Evolutionary conservation across 2,797 vertebrate species (phyloP).

Genomic region (Neoniphon sammara): DNA sequence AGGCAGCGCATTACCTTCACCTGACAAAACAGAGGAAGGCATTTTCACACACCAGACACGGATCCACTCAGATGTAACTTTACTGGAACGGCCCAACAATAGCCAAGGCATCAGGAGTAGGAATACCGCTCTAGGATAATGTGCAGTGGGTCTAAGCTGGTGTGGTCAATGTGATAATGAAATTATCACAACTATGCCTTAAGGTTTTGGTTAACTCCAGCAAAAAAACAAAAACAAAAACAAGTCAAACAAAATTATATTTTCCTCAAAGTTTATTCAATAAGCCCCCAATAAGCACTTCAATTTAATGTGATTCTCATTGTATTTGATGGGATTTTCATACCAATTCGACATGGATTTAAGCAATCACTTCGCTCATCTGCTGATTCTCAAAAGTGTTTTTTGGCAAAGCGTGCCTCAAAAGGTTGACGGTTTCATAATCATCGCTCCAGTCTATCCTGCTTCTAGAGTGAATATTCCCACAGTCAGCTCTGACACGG

Average conservation of each 20-base stretch:
- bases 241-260: not conserved
- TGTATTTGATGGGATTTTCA: not conserved
- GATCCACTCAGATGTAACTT: not conserved
- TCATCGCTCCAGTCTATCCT: not conserved
- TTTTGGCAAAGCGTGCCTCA: not conserved
- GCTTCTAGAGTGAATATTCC: not conserved
- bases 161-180: not conserved
- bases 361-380: not conserved
- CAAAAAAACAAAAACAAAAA: not conserved
- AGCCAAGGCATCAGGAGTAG: not conserved
- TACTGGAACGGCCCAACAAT: not conserved
- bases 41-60: conserved; percentile 7
- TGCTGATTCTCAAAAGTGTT: not conserved
- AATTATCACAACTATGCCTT: not conserved
- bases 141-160: not conserved
- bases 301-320: not conserved
- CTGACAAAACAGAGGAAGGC: conserved; percentile 71
- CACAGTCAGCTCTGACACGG: not conserved
- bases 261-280: not conserved
- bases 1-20: conserved; percentile 98
- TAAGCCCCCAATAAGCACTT: not conserved
- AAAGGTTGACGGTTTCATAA: not conserved
- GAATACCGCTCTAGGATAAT: not conserved
- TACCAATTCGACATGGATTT: not conserved
- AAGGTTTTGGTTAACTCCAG: not conserved